Conservation (phyloP, 1,140 invertebrate genomes). For the Scaptomyza hsui region DNA sequence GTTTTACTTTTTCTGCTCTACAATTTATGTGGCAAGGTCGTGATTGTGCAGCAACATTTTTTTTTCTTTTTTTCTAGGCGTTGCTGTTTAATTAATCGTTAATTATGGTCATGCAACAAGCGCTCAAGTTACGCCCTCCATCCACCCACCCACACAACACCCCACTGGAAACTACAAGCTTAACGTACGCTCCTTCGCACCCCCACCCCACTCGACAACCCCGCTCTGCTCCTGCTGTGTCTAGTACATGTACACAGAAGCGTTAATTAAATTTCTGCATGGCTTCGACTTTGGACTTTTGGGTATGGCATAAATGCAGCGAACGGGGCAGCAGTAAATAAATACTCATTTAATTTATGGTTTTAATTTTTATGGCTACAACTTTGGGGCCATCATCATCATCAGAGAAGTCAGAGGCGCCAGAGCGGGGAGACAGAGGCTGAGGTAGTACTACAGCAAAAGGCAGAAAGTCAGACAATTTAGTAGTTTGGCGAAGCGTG, state of each 20-base stretch:
- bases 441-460: slow-evolving; percentile 11
- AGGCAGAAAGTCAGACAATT: slow-evolving; percentile 60
- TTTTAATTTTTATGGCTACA: slow-evolving; percentile 82
- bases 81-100: slow-evolving; percentile 77
- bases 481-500: slow-evolving; percentile 79
- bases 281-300: slow-evolving; percentile 47
- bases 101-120: slow-evolving; percentile 70
- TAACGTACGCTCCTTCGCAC: slow-evolving; percentile 4
- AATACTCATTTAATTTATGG: slow-evolving; percentile 83
- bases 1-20: background rate
- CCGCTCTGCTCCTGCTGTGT: slow-evolving; percentile 59
- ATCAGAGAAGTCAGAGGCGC: slow-evolving; percentile 7
- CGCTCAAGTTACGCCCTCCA: slow-evolving; percentile 29
- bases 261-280: slow-evolving; percentile 80
- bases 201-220: slow-evolving; percentile 11
- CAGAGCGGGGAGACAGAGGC: background rate
- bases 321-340: slow-evolving; percentile 63
- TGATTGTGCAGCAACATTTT: slow-evolving; percentile 29
- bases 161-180: background rate
- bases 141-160: slow-evolving; percentile 1
- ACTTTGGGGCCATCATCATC: slow-evolving; percentile 61
- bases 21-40: slow-evolving; percentile 53
- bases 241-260: slow-evolving; percentile 79
- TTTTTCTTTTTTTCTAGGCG: slow-evolving; percentile 11
- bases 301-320: slow-evolving; percentile 50